phyloP scores from a whole-genome alignment of 1,140 invertebrate genomes.

The Trigoniulus corallinus region DNA sequence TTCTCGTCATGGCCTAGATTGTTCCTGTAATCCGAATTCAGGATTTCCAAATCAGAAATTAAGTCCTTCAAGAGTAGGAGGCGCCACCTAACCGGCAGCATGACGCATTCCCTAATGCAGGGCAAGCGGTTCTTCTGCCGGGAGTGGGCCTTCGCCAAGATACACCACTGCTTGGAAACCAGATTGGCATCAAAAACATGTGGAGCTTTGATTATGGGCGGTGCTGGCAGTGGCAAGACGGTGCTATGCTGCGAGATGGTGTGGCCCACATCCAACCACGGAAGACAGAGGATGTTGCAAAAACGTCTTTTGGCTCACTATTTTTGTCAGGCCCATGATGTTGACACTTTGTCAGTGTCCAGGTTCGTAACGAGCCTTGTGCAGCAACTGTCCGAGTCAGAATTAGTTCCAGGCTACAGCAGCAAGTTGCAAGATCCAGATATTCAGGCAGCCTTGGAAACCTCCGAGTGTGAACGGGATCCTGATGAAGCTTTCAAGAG shows the following conservation, averaged over 20 bases:
- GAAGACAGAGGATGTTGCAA: conserved; percentile 55
- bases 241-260: conserved; percentile 65
- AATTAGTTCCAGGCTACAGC: conserved; percentile 44
- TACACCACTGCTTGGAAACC: conserved; percentile 69
- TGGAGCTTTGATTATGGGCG: conserved; percentile 66
- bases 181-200: conserved; percentile 46
- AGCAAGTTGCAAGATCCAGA: conserved; percentile 61
- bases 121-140: conserved; percentile 55
- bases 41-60: too few relatives aligned
- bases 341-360: conserved; percentile 47
- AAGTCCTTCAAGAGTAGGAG: too few relatives aligned
- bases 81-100: too few relatives aligned
- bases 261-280: conserved; percentile 49
- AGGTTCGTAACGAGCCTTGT: conserved; percentile 70
- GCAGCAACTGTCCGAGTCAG: conserved; percentile 48
- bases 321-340: conserved; percentile 51
- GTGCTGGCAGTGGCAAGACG: conserved; percentile 66
- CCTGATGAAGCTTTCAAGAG: conserved; percentile 82
- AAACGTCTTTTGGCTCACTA: conserved; percentile 60
- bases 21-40: too few relatives aligned
- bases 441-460: conserved; percentile 18
- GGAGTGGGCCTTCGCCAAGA: conserved; percentile 88
- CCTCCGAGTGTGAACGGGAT: conserved; percentile 33
- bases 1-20: too few relatives aligned
- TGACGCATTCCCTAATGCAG: conserved; percentile 21